Evolutionary conservation across 2,888 invertebrate genomes (phyloP), one percentile per base, ranked within the genome.

Genomic region (Latrodectus hesperus): DNA sequence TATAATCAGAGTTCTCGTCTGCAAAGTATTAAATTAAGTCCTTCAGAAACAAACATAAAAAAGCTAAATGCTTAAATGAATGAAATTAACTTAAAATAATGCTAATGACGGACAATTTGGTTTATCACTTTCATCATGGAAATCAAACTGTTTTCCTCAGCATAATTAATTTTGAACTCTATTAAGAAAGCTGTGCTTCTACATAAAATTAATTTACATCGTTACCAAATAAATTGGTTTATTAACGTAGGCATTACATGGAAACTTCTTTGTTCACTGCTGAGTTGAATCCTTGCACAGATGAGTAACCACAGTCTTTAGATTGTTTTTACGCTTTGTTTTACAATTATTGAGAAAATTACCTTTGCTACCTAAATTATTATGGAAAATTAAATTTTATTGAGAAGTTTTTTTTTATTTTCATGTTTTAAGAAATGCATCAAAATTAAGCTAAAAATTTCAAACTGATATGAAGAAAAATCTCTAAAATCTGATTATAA

Each of bases 81-180:
- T 75, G 68, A 82, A 82, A 75, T 82, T 75, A 82, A 70, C 75
- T 74, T 68, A 82, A 82, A 82, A 82, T 82, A 68, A 82, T 75
- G 70, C 82, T 82, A 82, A 82, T 75, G 82, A 82, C 75, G 68
- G 68, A 82, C 75, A 75, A 82, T 75, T 82, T 75, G 82, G 75
- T 82, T 82, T 82, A 82, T 82, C 82, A 82, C 82, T 82, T 82
- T 82, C 75, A 67, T 74, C 67, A 65, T 68, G 67, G 74, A 82
- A 60, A 82, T 74, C 74, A 55, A 75, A 70, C 82, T 82, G 82
- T 82, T 82, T 75, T 67, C 70, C 53, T 17, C 68, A 49, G 82
- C 74, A 75, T 82, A 82, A 82, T 82, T 82, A 82, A 82, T 82
- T 82, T 75, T 74, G 74, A 82, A 75, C 82, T 75, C 74, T 82